A percentile compares a stretch with the other conserved stretches of the same genome.
phyloP scores from a whole-genome alignment of 2,888 invertebrate genomes.

The Trichopoda pennipes region DNA sequence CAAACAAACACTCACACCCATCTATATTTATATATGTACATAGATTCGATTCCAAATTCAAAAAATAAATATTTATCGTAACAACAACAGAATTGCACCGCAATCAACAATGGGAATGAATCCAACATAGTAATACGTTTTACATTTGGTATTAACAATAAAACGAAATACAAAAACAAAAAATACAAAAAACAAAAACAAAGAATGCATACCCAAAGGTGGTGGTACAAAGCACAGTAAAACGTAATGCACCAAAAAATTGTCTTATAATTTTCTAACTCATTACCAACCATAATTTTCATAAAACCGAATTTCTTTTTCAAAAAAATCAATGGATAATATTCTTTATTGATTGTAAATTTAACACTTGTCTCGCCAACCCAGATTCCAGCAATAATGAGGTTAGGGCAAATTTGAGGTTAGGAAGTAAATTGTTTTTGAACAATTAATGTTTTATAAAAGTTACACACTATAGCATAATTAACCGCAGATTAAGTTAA shows the following conservation, averaged over 20 bases:
- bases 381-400: too few relatives aligned
- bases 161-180: constrained; percentile 28
- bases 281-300: too few relatives aligned
- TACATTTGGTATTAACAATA: constrained; percentile 54
- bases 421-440: too few relatives aligned
- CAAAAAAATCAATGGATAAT: too few relatives aligned
- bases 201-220: constrained; percentile 55
- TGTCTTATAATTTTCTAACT: too few relatives aligned
- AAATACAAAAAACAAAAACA: constrained; percentile 21
- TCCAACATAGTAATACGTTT: constrained; percentile 56
- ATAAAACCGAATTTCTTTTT: too few relatives aligned
- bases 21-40: background rate
- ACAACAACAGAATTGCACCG: constrained; percentile 56
- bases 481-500: too few relatives aligned
- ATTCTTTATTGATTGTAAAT: too few relatives aligned
- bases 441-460: too few relatives aligned
- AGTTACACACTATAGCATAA: too few relatives aligned
- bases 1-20: background rate
- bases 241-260: background rate
- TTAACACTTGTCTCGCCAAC: too few relatives aligned
- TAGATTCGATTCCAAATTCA: constrained; percentile 22
- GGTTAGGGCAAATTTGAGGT: too few relatives aligned
- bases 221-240: constrained; percentile 46
- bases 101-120: constrained; percentile 56
- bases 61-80: constrained; percentile 36